A percentile compares a stretch with the other conserved stretches of the same genome.
Conservation (phyloP, 2,888 invertebrate genomes). For the Macrophya annulata region DNA sequence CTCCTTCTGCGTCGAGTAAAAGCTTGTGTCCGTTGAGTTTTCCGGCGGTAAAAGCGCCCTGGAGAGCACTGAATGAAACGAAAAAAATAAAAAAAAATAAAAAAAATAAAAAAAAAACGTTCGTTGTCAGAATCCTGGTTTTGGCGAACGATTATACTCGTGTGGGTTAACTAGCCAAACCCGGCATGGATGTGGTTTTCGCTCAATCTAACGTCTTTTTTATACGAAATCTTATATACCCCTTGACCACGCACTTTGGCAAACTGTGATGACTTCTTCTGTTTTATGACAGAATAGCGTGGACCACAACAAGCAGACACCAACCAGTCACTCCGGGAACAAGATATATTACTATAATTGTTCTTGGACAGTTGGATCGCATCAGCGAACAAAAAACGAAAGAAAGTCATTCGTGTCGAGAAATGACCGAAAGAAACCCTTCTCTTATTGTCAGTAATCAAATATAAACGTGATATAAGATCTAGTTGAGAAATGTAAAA, state of each 20-base stretch:
- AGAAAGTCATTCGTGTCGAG: slow-evolving; percentile 13
- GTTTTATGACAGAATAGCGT: slow-evolving; percentile 34
- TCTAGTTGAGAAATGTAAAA: slow-evolving; percentile 25
- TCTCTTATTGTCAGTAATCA: slow-evolving; percentile 18
- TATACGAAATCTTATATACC: slow-evolving; percentile 43
- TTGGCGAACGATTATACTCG: slow-evolving; percentile 20
- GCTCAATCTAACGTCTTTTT: slow-evolving; percentile 26
- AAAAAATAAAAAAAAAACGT: slow-evolving; percentile 22
- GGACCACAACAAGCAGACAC: slow-evolving; percentile 24
- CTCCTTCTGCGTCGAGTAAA: slow-evolving; percentile 80
- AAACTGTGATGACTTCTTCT: slow-evolving; percentile 41
- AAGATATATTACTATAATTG: slow-evolving; percentile 43
- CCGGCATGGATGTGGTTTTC: neutral
- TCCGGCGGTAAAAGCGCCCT: slow-evolving; percentile 84
- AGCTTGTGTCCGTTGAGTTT: slow-evolving; percentile 80
- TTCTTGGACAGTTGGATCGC: slow-evolving; percentile 40
- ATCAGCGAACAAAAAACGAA: slow-evolving; percentile 5
- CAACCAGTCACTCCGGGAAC: slow-evolving; percentile 18
- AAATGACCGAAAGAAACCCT: slow-evolving; percentile 28
- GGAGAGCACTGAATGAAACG: slow-evolving; percentile 82
- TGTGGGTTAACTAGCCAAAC: slow-evolving; percentile 32
- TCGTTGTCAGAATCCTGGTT: slow-evolving; percentile 47
- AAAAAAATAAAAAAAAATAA: slow-evolving; percentile 29
- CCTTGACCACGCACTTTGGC: slow-evolving; percentile 39
- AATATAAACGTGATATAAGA: neutral